Conservation (phyloP, 2,113 vertebrate species). For the Psittacula cyanocephala region DNA sequence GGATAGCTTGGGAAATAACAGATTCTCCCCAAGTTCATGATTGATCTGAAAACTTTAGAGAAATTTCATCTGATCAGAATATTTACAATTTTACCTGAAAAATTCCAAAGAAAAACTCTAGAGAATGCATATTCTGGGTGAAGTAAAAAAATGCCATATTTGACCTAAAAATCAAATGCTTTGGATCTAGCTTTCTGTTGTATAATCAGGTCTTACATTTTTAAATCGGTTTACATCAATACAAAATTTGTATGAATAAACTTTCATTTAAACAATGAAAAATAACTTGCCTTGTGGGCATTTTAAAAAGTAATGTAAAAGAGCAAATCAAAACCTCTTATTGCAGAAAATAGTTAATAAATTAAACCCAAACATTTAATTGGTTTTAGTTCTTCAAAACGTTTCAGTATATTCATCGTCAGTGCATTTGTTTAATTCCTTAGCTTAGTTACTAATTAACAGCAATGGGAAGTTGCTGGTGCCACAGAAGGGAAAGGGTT, state of each 20-base stretch:
- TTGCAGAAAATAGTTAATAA: background rate
- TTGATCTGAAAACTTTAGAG: background rate
- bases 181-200: background rate
- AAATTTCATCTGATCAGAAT: background rate
- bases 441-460: background rate
- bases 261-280: background rate
- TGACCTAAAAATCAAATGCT: background rate
- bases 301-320: background rate
- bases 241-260: background rate
- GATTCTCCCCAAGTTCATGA: background rate
- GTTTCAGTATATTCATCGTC: background rate
- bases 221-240: background rate
- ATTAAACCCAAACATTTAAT: background rate
- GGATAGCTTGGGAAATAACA: background rate
- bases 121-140: background rate
- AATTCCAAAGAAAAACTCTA: background rate
- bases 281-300: background rate
- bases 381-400: background rate
- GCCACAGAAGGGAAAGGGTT: background rate
- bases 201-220: background rate
- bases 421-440: background rate
- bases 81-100: background rate
- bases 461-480: background rate
- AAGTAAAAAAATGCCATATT: background rate
- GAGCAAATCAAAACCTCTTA: rapidly evolving